Percentiles rank a stretch among this genome's conserved stretches.
Conservation (phyloP, 2,113 vertebrate species). For the Galbula dea region DNA sequence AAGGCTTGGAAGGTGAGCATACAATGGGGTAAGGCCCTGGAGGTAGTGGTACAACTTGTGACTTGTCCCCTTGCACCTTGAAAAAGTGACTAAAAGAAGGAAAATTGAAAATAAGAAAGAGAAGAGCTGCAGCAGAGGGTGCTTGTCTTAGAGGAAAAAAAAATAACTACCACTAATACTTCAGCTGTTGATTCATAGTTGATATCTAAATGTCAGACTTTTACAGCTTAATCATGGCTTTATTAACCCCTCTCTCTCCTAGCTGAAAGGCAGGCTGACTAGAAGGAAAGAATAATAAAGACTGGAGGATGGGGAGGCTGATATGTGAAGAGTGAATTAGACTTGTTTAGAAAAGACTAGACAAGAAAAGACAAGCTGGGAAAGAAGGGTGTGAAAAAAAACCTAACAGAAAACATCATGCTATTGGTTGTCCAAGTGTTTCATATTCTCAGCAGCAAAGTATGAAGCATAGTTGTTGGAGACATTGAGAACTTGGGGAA, state of each 20-base stretch:
- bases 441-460: slow-evolving; percentile 34
- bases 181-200: slow-evolving; percentile 32
- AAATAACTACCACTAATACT: slow-evolving; percentile 25
- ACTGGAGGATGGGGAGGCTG: slow-evolving; percentile 22
- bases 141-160: neutral
- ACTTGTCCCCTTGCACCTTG: slow-evolving; percentile 37
- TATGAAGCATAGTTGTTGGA: neutral
- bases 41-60: neutral
- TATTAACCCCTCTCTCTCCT: slow-evolving; percentile 55
- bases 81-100: neutral
- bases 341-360: slow-evolving; percentile 44
- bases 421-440: slow-evolving; percentile 3
- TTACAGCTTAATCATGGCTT: slow-evolving; percentile 61
- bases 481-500: neutral
- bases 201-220: slow-evolving; percentile 52
- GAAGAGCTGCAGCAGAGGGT: neutral
- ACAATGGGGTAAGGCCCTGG: slow-evolving; percentile 16
- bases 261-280: slow-evolving; percentile 4
- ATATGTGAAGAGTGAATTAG: slow-evolving; percentile 22
- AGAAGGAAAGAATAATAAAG: slow-evolving; percentile 23
- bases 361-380: slow-evolving; percentile 65
- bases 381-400: slow-evolving; percentile 68
- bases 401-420: neutral
- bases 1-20: slow-evolving; percentile 34
- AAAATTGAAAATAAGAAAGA: neutral